phyloP scores from a whole-genome alignment of 2,113 vertebrate species.

The Myocastor coypus region DNA sequence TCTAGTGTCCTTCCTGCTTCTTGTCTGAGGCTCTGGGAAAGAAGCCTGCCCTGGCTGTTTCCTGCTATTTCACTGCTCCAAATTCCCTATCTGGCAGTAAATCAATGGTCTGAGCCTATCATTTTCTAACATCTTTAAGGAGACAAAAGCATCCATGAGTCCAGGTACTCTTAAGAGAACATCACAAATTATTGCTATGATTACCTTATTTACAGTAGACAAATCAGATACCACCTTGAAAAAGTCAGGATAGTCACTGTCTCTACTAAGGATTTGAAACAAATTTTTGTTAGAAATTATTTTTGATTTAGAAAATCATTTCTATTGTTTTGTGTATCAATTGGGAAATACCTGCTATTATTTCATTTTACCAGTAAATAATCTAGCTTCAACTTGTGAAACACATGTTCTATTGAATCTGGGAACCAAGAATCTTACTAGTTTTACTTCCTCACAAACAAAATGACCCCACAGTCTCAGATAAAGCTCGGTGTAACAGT shows the following conservation, averaged over 20 bases:
- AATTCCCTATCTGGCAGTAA: background rate
- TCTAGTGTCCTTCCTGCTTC: constrained; percentile 2
- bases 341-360: constrained; percentile 5
- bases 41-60: background rate
- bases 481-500: background rate
- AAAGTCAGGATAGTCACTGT: constrained; percentile 29
- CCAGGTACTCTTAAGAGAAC: constrained; percentile 28
- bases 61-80: constrained; percentile 8
- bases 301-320: constrained; percentile 31
- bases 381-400: constrained; percentile 44
- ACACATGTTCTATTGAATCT: background rate
- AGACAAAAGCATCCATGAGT: constrained; percentile 27
- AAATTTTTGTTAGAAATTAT: constrained; percentile 45
- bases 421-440: constrained; percentile 31
- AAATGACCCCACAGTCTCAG: background rate
- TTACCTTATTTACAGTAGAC: background rate
- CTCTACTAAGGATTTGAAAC: background rate
- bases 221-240: constrained; percentile 49
- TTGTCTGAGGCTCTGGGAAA: background rate
- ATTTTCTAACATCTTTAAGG: constrained; percentile 54
- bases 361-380: constrained; percentile 43
- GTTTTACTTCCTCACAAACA: background rate
- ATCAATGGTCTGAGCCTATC: constrained; percentile 16
- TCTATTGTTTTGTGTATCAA: background rate
- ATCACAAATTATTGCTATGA: constrained; percentile 44